Evolutionary conservation across 2,113 vertebrate genomes (phyloP).

Genomic region (Myrmecophaga tridactyla): DNA sequence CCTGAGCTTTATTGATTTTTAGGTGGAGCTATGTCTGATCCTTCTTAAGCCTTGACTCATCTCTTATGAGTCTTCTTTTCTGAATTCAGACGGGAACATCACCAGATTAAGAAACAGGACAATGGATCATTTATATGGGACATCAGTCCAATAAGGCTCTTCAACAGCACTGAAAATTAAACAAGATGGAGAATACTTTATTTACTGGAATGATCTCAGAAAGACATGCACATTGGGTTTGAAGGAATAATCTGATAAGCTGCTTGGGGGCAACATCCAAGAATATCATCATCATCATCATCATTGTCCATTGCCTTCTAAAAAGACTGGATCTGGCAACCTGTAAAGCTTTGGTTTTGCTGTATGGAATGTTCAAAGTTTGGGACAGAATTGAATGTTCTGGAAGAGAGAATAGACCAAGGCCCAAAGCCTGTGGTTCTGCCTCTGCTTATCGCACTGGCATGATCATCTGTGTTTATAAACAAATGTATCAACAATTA

Average conservation of each 20-base stretch:
- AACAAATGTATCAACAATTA: background rate
- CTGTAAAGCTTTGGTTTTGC: background rate
- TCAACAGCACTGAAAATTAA: background rate
- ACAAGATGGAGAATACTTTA: background rate
- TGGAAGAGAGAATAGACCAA: background rate
- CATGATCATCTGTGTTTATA: background rate
- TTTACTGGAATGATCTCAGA: background rate
- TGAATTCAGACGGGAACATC: slow-evolving; percentile 29
- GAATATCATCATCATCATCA: background rate
- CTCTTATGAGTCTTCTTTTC: background rate
- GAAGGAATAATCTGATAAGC: background rate
- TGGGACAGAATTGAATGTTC: background rate
- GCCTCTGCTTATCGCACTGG: background rate
- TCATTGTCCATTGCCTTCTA: too few species aligned
- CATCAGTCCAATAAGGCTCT: background rate
- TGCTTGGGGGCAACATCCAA: background rate
- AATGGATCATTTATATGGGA: background rate
- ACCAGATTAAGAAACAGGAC: slow-evolving; percentile 12
- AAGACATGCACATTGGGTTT: background rate
- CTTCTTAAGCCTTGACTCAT: slow-evolving; percentile 60
- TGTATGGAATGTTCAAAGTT: background rate
- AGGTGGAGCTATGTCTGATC: slow-evolving; percentile 33
- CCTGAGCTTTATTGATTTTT: slow-evolving; percentile 43
- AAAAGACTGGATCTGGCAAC: background rate
- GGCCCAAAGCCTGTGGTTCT: background rate